Percentiles rank a stretch among this genome's conserved stretches.
Conservation (phyloP, 2,888 invertebrate species). For the Eulithis testata region DNA sequence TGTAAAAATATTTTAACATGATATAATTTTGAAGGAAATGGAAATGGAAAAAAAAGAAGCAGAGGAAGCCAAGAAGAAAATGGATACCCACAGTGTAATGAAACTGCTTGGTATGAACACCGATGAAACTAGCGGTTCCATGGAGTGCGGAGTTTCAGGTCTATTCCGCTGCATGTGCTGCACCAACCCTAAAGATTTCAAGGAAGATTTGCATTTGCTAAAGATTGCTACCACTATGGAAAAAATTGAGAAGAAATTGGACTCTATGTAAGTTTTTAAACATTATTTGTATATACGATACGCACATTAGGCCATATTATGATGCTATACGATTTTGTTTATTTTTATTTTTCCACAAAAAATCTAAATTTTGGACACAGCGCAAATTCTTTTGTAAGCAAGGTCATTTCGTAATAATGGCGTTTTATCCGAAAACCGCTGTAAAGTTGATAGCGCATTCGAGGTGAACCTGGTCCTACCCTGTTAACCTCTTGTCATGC, state of each 20-base stretch:
- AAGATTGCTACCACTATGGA: conserved; percentile 92
- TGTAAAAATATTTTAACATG: no score
- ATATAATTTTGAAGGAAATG: conserved; percentile 85
- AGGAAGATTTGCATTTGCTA: conserved; percentile 92
- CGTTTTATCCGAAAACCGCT: no score
- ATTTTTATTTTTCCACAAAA: no score
- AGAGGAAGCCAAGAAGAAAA: conserved; percentile 92
- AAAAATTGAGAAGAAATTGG: conserved; percentile 89
- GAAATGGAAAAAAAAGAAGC: conserved; percentile 92
- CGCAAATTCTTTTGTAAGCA: no score
- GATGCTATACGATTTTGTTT: no score
- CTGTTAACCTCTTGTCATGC: no score
- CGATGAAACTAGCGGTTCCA: conserved; percentile 91
- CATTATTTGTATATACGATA: not conserved
- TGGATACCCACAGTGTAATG: conserved; percentile 91
- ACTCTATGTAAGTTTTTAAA: conserved; percentile 73
- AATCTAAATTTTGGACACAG: no score
- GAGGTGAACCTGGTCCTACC: no score
- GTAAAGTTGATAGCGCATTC: no score
- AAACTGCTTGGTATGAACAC: conserved; percentile 87
- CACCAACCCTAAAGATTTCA: conserved; percentile 93
- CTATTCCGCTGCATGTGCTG: conserved; percentile 95
- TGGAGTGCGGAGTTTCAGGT: conserved; percentile 93
- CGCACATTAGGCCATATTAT: not conserved
- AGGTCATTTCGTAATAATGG: no score